These are phyloP conservation scores for Okapia johnstoni DNA, from an alignment of 2,113 vertebrate species.

Conservation along the genomic window DNA sequence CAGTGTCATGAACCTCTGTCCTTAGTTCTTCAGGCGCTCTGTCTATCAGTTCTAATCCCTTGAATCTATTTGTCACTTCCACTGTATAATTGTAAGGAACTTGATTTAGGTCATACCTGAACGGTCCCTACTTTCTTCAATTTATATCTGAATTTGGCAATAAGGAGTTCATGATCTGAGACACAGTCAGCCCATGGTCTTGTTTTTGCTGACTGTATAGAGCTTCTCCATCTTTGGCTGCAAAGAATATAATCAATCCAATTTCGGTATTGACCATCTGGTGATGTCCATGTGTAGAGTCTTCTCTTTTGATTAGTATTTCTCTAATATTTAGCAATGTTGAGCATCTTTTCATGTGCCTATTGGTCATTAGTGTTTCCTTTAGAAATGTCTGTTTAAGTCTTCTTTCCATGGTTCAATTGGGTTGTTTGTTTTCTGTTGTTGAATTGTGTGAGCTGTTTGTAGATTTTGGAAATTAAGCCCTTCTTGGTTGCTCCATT, in stretches of 20 bases:
- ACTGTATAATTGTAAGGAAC: neutral
- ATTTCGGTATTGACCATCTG: neutral
- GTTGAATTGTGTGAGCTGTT: neutral
- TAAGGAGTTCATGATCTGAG: neutral
- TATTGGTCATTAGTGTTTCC: neutral
- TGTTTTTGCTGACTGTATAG: neutral
- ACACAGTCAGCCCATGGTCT: accelerated
- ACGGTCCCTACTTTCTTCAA: neutral
- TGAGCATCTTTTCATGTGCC: neutral
- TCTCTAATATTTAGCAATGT: neutral
- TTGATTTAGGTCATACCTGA: neutral
- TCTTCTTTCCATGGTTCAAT: neutral
- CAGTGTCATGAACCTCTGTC: neutral
- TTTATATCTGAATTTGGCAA: neutral
- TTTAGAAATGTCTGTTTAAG: neutral
- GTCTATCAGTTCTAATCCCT: neutral
- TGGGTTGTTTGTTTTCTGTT: neutral
- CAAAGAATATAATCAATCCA: neutral
- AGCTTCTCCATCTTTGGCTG: neutral
- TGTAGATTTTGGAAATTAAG: neutral
- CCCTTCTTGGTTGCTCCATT: neutral
- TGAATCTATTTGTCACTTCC: neutral
- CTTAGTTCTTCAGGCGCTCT: neutral
- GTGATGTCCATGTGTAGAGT: neutral
- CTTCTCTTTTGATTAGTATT: neutral